Percentiles rank a stretch among this genome's conserved stretches.
Evolutionary conservation across 2,888 invertebrate species (phyloP).

Genomic region (Aelia acuminata): DNA sequence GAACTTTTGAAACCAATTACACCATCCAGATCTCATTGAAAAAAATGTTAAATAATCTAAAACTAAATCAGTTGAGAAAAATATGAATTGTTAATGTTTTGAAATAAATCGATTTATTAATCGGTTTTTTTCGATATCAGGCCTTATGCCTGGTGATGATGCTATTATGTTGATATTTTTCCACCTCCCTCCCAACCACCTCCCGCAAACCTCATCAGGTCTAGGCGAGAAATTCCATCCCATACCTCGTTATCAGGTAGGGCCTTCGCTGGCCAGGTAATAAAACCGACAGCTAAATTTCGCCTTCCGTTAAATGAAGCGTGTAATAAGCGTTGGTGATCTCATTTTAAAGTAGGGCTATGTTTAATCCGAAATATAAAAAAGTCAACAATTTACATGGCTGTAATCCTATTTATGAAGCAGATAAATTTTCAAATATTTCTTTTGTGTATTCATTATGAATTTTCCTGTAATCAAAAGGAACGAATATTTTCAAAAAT

Average conservation of each 20-base stretch:
- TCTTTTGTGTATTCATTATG: too few species aligned
- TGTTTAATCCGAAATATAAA: neutral
- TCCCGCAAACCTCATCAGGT: conserved; percentile 1
- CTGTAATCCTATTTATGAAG: too few species aligned
- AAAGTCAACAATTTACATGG: too few species aligned
- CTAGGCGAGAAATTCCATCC: conserved; percentile 33
- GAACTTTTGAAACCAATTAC: too few species aligned
- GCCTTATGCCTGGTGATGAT: neutral
- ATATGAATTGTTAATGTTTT: neutral
- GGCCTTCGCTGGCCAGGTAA: neutral
- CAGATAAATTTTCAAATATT: too few species aligned
- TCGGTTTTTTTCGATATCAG: conserved; percentile 14
- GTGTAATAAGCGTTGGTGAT: neutral
- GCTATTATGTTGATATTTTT: conserved; percentile 31
- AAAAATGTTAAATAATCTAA: too few species aligned
- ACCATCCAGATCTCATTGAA: too few species aligned
- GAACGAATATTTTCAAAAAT: too few species aligned
- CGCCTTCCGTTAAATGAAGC: neutral
- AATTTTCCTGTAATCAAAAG: too few species aligned
- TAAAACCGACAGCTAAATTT: conserved; percentile 31
- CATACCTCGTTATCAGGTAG: neutral
- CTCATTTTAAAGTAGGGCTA: neutral
- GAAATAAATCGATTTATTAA: neutral
- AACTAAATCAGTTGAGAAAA: neutral
- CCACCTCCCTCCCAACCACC: neutral